Evolutionary conservation across 2,797 vertebrate species (phyloP).

Genomic region (Xiphorhynchus erythropygius): DNA sequence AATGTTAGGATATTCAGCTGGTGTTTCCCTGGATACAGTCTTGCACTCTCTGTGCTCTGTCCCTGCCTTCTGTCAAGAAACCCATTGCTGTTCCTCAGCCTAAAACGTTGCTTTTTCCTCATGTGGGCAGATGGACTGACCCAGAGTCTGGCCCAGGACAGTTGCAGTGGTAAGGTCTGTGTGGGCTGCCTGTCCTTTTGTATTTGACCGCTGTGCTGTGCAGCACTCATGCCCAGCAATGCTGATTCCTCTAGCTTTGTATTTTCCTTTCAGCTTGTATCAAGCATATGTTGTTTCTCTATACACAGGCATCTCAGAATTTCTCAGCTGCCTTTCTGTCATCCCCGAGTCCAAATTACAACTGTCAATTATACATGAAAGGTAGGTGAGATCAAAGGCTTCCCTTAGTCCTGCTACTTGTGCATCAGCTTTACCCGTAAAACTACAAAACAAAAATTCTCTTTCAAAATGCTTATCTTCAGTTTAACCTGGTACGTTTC

Average conservation of each 20-base stretch:
- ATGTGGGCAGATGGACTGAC: not conserved
- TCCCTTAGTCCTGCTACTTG: slow-evolving; percentile 7
- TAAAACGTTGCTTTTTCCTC: rapidly evolving
- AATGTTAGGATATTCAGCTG: not conserved
- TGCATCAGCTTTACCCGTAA: not conserved
- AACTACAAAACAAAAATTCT: not conserved
- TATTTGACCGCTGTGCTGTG: not conserved
- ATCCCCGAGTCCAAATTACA: slow-evolving; percentile 34
- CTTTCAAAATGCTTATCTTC: not conserved
- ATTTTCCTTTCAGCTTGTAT: not conserved
- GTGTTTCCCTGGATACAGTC: rapidly evolving
- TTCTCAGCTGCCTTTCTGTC: not conserved
- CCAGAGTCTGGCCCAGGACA: not conserved
- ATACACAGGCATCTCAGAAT: not conserved
- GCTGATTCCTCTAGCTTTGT: not conserved
- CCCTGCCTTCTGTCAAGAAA: not conserved
- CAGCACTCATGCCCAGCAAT: rapidly evolving
- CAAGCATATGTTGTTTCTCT: slow-evolving; percentile 7
- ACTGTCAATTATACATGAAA: slow-evolving; percentile 60
- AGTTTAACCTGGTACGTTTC: not conserved
- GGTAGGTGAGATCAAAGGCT: slow-evolving; percentile 43
- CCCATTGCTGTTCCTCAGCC: rapidly evolving
- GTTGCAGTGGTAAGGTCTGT: not conserved
- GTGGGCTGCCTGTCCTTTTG: not conserved
- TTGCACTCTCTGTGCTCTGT: not conserved